Evolutionary conservation across 2,797 vertebrate species (phyloP).

Genomic region (Falco peregrinus): DNA sequence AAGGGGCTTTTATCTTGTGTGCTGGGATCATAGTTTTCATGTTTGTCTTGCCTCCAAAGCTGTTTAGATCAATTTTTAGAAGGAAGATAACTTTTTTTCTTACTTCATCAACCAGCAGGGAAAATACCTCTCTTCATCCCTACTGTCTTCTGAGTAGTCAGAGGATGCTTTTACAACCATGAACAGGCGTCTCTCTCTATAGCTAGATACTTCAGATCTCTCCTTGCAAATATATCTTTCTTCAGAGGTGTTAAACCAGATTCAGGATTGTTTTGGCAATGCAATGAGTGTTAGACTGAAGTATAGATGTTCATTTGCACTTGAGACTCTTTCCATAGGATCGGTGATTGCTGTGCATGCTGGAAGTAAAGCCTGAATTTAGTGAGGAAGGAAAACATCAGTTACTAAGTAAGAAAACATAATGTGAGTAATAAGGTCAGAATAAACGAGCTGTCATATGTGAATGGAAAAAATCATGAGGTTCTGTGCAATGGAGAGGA

Average conservation of each 20-base stretch:
- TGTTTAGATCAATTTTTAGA: not conserved
- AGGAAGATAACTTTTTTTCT: not conserved
- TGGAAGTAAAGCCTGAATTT: not conserved
- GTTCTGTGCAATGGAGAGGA: not conserved
- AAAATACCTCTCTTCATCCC: not conserved
- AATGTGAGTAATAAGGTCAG: constrained; percentile 3
- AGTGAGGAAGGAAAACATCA: not conserved
- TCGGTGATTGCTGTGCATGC: not conserved
- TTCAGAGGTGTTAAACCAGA: not conserved
- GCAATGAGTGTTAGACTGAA: not conserved
- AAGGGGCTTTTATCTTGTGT: not conserved
- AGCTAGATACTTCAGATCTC: not conserved
- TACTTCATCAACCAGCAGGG: not conserved
- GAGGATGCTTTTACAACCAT: not conserved
- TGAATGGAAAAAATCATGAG: not conserved
- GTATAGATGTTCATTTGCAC: not conserved
- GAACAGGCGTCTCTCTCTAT: not conserved
- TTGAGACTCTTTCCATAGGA: not conserved
- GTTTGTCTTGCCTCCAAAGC: not conserved
- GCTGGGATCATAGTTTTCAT: not conserved
- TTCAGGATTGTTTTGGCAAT: not conserved
- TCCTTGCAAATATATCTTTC: not conserved
- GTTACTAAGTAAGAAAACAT: not conserved
- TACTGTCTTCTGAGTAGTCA: not conserved
- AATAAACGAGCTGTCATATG: not conserved